These are phyloP conservation scores for Holothuria glaberrima DNA, from an alignment of 35 echinoderm and acorn worm species.

Conservation along the genomic window DNA sequence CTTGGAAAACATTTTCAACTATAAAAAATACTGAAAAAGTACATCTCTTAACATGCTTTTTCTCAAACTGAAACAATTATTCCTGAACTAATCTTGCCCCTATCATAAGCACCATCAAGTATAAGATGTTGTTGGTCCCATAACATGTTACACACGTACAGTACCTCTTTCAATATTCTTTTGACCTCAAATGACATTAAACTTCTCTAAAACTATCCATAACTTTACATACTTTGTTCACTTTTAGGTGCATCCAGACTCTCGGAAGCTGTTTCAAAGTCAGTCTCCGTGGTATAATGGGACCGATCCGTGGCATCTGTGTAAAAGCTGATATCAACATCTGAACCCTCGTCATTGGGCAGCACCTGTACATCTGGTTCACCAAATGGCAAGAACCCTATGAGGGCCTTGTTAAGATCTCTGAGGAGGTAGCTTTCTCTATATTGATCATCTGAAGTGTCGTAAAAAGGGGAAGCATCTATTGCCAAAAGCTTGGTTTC, in stretches of 20 bases:
- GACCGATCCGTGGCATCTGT: constrained; percentile 72
- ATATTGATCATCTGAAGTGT: constrained; percentile 66
- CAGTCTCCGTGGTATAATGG: constrained; percentile 66
- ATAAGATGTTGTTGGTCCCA: no score
- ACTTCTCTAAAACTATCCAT: neutral
- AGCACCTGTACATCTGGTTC: neutral
- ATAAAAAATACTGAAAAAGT: no score
- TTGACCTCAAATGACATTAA: neutral
- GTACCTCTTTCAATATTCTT: neutral
- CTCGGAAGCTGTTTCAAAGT: constrained; percentile 81
- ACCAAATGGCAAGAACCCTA: constrained; percentile 57
- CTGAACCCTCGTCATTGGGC: neutral
- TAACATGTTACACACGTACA: no score
- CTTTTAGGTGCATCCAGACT: constrained; percentile 52
- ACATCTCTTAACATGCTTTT: no score
- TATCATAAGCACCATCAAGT: no score
- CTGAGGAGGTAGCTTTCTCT: constrained; percentile 50
- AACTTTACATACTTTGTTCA: neutral
- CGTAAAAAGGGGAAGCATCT: constrained; percentile 54
- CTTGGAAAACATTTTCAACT: no score
- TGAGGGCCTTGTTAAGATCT: constrained; percentile 84
- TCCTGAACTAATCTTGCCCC: no score
- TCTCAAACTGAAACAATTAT: no score
- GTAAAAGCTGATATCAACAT: constrained; percentile 64
- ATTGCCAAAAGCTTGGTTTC: constrained; percentile 38